Conservation (phyloP, 2,113 vertebrate species). For the Sinocyclocheilus maitianheensis region DNA sequence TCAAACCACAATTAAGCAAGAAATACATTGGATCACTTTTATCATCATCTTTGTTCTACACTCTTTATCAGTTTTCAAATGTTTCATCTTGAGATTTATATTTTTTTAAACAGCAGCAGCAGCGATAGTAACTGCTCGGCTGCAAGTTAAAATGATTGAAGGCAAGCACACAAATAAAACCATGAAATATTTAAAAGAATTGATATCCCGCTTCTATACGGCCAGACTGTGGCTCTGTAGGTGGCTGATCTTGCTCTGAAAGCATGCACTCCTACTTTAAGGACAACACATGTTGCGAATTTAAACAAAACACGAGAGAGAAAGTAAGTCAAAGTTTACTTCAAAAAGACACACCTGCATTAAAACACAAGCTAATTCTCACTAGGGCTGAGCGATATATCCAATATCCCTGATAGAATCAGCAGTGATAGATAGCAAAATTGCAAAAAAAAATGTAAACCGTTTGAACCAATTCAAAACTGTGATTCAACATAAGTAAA, state of each 20-base stretch:
- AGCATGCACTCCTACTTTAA: constrained; percentile 30
- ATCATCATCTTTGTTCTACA: not conserved
- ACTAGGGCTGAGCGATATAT: constrained; percentile 15
- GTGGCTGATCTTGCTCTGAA: constrained; percentile 23
- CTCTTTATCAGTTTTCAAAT: not conserved
- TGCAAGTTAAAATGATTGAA: constrained; percentile 32
- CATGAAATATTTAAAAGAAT: constrained; percentile 6
- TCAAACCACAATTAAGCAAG: constrained; percentile 1
- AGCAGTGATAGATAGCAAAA: not conserved
- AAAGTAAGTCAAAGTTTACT: constrained; percentile 4
- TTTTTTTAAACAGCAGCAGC: not conserved
- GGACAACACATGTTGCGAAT: constrained; percentile 24
- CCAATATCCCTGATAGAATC: not conserved
- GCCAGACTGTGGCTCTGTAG: not conserved
- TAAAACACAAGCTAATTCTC: not conserved
- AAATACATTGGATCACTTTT: not conserved
- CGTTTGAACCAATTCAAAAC: too few species aligned
- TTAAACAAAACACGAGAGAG: constrained; percentile 1
- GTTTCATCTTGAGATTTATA: not conserved
- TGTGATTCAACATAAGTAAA: too few species aligned
- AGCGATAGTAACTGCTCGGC: constrained; percentile 1
- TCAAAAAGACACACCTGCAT: constrained; percentile 24
- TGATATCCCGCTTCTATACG: constrained; percentile 61
- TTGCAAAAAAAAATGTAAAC: too few species aligned
- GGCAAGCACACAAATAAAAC: constrained; percentile 42